These are phyloP conservation scores for Eospalax fontanierii DNA, from an alignment of 2,797 vertebrate species.

Conservation along the genomic window DNA sequence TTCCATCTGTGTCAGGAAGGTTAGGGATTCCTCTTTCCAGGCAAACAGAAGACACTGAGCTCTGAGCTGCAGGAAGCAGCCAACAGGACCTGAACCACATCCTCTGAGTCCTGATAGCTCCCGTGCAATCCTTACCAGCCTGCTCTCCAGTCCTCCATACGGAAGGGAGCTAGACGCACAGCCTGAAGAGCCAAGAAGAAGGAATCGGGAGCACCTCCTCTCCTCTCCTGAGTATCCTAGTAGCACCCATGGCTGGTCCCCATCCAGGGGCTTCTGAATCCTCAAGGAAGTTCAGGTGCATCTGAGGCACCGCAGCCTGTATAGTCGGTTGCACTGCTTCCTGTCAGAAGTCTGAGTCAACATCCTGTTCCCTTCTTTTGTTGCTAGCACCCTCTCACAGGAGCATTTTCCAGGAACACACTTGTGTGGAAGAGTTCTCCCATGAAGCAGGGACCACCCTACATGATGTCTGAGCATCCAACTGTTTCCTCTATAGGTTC, in stretches of 20 bases:
- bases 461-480: rapidly evolving
- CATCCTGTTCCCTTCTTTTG: not conserved
- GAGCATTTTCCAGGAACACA: not conserved
- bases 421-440: rapidly evolving
- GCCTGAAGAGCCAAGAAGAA: not conserved
- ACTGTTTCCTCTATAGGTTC: not conserved
- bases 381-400: not conserved
- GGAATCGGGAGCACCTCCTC: rapidly evolving
- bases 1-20: too few species aligned
- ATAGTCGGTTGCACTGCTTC: not conserved
- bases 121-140: not conserved
- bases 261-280: not conserved
- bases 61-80: not conserved
- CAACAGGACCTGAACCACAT: not conserved
- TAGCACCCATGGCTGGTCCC: not conserved
- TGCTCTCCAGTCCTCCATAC: not conserved
- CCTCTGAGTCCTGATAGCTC: not conserved
- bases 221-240: not conserved
- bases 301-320: not conserved
- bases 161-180: not conserved
- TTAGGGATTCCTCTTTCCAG: not conserved
- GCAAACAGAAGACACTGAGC: not conserved
- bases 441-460: too few species aligned
- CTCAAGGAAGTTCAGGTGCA: not conserved
- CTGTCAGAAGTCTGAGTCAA: not conserved